phyloP scores from a whole-genome alignment of 2,113 vertebrate species.

The Apaloderma vittatum region DNA sequence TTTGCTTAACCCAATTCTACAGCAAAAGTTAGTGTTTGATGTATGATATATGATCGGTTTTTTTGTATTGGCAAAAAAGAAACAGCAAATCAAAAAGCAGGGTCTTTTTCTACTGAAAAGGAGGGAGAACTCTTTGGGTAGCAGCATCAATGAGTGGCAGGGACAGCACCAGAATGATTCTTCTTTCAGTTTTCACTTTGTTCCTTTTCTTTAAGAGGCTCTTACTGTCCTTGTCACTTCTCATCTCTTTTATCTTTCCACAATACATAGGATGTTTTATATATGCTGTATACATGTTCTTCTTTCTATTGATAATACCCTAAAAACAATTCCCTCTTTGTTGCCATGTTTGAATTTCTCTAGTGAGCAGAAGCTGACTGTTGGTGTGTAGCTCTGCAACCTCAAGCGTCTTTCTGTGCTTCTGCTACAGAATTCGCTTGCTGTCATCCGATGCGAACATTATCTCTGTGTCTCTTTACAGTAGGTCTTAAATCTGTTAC shows the following conservation, averaged over 20 bases:
- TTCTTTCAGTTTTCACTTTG: neutral
- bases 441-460: neutral
- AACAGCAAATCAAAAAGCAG: neutral
- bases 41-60: neutral
- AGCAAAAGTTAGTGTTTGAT: neutral
- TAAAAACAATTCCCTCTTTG: neutral
- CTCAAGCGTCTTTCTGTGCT: neutral
- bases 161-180: neutral
- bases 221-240: neutral
- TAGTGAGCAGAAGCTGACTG: neutral
- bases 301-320: neutral
- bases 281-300: neutral
- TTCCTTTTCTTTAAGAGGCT: neutral
- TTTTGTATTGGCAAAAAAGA: neutral
- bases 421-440: neutral
- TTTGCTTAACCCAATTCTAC: neutral
- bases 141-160: neutral
- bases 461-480: neutral
- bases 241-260: neutral
- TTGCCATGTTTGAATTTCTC: neutral
- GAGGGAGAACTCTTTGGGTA: neutral
- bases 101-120: accelerated
- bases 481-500: neutral
- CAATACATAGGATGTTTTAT: neutral
- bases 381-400: neutral